phyloP scores from a whole-genome alignment of 2,113 vertebrate genomes.

The Scomber japonicus region DNA sequence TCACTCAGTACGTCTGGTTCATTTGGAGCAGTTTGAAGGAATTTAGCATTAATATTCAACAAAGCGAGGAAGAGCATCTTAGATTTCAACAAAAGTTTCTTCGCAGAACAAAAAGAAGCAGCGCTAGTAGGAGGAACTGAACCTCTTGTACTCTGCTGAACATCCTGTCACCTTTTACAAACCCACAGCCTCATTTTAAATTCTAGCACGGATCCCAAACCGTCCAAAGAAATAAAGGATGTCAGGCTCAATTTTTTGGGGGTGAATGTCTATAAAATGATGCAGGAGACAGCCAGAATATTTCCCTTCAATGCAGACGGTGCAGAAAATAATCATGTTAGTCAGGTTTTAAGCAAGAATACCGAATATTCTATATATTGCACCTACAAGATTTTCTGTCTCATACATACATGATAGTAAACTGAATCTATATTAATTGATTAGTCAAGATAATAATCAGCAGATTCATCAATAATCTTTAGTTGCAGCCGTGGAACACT shows the following conservation, averaged over 20 bases:
- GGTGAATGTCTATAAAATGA: background rate
- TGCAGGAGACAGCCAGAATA: background rate
- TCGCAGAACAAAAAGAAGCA: background rate
- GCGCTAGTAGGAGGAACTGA: background rate
- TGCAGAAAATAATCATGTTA: background rate
- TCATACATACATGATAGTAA: too few species aligned
- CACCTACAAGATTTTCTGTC: too few species aligned
- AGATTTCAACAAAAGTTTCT: conserved; percentile 25
- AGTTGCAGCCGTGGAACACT: too few species aligned
- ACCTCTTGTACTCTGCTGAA: background rate
- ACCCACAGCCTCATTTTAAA: background rate
- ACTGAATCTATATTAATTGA: too few species aligned
- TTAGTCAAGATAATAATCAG: too few species aligned
- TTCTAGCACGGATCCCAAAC: background rate
- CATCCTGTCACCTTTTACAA: background rate
- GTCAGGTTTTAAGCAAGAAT: too few species aligned
- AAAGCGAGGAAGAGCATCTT: conserved; percentile 7
- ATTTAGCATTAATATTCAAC: conserved; percentile 34
- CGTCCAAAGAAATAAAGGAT: background rate
- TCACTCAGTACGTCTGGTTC: conserved; percentile 4
- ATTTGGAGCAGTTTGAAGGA: conserved; percentile 25
- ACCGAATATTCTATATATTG: too few species aligned
- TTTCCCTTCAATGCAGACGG: background rate
- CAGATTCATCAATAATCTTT: too few species aligned
- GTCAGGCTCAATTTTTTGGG: background rate